These are phyloP conservation scores for Cheilosia impressa DNA, from an alignment of 2,888 invertebrate genomes.

Conservation along the genomic window DNA sequence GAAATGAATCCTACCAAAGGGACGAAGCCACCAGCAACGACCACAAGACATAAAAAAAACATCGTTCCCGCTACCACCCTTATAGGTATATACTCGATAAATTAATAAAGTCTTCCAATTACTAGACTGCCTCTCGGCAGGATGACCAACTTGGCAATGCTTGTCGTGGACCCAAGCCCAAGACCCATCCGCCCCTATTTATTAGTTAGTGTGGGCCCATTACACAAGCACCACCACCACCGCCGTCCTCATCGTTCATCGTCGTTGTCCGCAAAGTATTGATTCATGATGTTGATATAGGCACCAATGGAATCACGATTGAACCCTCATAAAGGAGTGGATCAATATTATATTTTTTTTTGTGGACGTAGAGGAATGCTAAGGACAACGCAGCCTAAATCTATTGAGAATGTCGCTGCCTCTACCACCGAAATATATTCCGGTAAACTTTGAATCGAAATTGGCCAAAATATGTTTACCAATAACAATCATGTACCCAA, in stretches of 20 bases:
- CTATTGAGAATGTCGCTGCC: slow-evolving; percentile 40
- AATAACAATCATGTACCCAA: slow-evolving; percentile 43
- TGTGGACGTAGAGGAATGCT: slow-evolving; percentile 2
- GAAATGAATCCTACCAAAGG: slow-evolving; percentile 30
- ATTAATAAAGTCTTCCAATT: slow-evolving; percentile 72
- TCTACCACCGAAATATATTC: slow-evolving; percentile 23
- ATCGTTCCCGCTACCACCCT: slow-evolving; percentile 15
- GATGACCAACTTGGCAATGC: slow-evolving; percentile 48
- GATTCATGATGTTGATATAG: slow-evolving; percentile 66
- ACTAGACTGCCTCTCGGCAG: slow-evolving; percentile 54
- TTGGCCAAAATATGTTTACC: slow-evolving; percentile 49
- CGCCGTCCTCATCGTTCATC: neutral
- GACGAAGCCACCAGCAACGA: slow-evolving; percentile 23
- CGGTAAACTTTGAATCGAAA: slow-evolving; percentile 49
- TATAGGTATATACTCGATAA: slow-evolving; percentile 53
- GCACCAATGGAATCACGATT: slow-evolving; percentile 59
- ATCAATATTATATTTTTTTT: slow-evolving; percentile 57
- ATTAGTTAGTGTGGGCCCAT: slow-evolving; percentile 45
- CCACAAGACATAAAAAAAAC: slow-evolving; percentile 35
- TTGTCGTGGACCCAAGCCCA: slow-evolving; percentile 18
- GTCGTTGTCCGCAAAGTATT: slow-evolving; percentile 55
- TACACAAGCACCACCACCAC: slow-evolving; percentile 5
- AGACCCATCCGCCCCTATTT: slow-evolving; percentile 38
- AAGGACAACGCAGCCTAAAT: slow-evolving; percentile 53
- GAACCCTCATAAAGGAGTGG: slow-evolving; percentile 53